Evolutionary conservation across 2,797 vertebrate species (phyloP).

Genomic region (Cygnus olor): DNA sequence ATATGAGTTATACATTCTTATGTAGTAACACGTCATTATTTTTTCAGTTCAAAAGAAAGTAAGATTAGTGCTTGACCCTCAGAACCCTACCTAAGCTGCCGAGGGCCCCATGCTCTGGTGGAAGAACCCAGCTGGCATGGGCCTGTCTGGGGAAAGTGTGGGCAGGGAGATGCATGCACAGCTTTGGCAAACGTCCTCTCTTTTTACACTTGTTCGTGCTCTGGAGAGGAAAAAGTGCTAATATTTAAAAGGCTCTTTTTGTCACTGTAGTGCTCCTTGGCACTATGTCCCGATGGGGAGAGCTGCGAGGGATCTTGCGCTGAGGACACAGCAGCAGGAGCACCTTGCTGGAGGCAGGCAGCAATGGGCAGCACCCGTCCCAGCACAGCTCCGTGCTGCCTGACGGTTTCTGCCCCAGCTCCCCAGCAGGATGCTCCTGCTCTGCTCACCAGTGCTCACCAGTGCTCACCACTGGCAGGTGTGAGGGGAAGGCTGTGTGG

Average conservation of each 20-base stretch:
- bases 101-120: fast-evolving
- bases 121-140: neutral
- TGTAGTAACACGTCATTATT: neutral
- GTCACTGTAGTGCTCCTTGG: neutral
- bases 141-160: fast-evolving
- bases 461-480: neutral
- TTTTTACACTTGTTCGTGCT: neutral
- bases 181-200: neutral
- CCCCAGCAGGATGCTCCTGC: too few relatives aligned
- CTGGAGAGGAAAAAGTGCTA: fast-evolving
- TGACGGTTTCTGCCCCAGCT: too few relatives aligned
- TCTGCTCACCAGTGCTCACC: neutral
- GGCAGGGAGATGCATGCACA: neutral
- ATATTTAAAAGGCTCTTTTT: neutral
- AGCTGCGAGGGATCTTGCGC: neutral
- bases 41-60: neutral
- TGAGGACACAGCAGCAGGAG: neutral
- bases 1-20: neutral
- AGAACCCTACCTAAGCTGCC: too few relatives aligned
- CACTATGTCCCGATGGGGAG: fast-evolving
- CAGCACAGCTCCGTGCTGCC: too few relatives aligned
- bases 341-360: fast-evolving
- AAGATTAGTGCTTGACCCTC: neutral
- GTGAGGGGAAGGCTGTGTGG: neutral
- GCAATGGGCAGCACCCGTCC: too few relatives aligned